Evolutionary conservation across 2,113 vertebrate species (phyloP).

Genomic region (Poicephalus gulielmi): DNA sequence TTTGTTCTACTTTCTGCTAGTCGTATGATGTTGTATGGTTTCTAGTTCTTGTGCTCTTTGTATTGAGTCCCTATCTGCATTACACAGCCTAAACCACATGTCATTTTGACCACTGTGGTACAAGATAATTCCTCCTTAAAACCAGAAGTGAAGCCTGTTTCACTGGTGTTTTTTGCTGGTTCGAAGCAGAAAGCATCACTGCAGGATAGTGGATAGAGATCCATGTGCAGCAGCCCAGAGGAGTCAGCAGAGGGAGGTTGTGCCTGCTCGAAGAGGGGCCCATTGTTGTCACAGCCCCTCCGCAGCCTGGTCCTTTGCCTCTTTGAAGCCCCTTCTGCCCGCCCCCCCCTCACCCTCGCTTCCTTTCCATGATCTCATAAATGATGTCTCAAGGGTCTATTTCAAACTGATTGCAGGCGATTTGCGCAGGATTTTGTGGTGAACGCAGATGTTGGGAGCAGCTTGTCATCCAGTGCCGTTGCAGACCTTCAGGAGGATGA

Average conservation of each 20-base stretch:
- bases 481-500: constrained; percentile 89
- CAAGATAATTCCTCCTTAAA: neutral
- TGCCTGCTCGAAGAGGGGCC: neutral
- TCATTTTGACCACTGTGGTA: neutral
- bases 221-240: neutral
- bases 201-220: neutral
- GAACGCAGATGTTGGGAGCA: constrained; percentile 77
- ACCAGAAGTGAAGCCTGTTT: neutral
- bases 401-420: constrained; percentile 83
- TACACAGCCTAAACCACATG: fast-evolving
- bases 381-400: constrained; percentile 74
- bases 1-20: neutral
- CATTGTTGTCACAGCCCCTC: constrained; percentile 25
- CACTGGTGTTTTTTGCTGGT: fast-evolving
- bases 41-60: neutral
- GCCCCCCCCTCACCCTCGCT: neutral
- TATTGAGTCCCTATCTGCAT: fast-evolving
- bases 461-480: constrained; percentile 60
- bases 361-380: constrained; percentile 56
- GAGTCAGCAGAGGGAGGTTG: constrained; percentile 83
- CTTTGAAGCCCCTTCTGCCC: neutral
- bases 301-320: neutral
- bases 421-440: constrained; percentile 91
- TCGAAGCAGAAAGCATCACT: neutral
- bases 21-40: fast-evolving